Base-by-base conservation (phyloP, 1,140 invertebrate genomes). In the Philopotamus ludificatus region DNA sequence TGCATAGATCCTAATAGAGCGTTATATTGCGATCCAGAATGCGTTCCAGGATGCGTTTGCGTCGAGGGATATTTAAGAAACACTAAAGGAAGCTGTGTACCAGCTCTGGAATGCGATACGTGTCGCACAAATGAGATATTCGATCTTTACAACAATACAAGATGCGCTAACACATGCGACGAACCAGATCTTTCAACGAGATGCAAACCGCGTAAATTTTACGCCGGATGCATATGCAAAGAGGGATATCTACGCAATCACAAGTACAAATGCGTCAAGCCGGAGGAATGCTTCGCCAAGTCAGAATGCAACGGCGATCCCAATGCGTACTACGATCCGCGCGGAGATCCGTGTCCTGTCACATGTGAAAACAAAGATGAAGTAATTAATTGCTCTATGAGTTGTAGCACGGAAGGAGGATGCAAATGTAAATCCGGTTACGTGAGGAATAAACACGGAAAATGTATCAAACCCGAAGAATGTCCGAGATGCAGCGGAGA, bases 401-500 rank as follows among this genome's bases (percentile, higher is more conserved):
- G 21, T 9, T 68, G 66, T 20, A 34, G 18, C 2, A 8, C 44
- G n/a, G 20, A 23, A 12, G 62, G 58, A 0, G 58, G 58, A 47
- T 68, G 67, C 28, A 22, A 42, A 12, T 68, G 67, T 21, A 59
- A 53, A 44, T 12, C 45, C 0, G 67, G 63, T 12, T 50, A 28
- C 54, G 45, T 65, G 26, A 22, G 49, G 10, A 28, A 23, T 25
- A 18, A n/a, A 16, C 41, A 49, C 4, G 58, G 58, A 20, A 22
- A 44, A 3, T 68, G 67, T 26, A 63, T 68, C 2, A n/a, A 10
- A n/a, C 54, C 55, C 2, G 15, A 45, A 15, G 21, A 68, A 1
- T 68, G 66, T 34, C 58, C 45, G 12, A 59, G 16, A 22, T 49
- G 41, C 39, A 1, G 1, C 3, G 73, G 74, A 21, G 50, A 70